Base-by-base conservation (phyloP, 2,113 vertebrate species). In the Camelus dromedarius region DNA sequence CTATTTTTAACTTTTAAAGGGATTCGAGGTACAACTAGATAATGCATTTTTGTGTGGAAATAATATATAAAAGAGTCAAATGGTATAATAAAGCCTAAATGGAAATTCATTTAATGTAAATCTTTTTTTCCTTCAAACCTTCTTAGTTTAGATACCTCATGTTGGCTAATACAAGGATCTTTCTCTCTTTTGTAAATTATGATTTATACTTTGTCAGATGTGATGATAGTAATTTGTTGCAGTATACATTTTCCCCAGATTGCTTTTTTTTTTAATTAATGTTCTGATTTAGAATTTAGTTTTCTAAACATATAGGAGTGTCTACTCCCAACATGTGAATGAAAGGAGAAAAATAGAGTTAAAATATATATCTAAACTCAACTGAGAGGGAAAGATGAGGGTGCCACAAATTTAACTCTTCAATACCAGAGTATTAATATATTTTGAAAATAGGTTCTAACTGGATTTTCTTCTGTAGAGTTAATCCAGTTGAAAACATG, bases 1-100 rank as follows among this genome's bases (percentile, higher is more conserved):
- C 48, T 89, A 48, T 66, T 88, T 94, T 92, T 58, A 91, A 75
- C 11, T 92, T 95, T 91, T 89, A 38, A 89, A 70, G 67, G 88
- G 6, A 56, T 54, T 97, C 82, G 42, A 77, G 60, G 38, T 70
- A 84, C 32, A 75, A 73, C 38, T 9, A 66, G 30, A 32, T 62
- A 73, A 62, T 16, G 62, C 32, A 72, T 81, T 93, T 94, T 81
- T 73, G 6, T 92, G 6, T 93, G 70, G 96, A 94, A 95, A 70
- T 86, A 8, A 30, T 79, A 69, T 42, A 52, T 95, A 79, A 91
- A 88, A 52, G 88, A 94, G 13, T 54, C 38, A 56, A 84, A 50
- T 79, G 50, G 52, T 62, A 24, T 96, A 50, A 46, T 88, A 70
- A 95, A 80, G 22, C 38, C 38, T 42, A 42, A 42, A 42, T 91